These are phyloP conservation scores for Amaurobius ferox DNA, from an alignment of 2,888 invertebrate genomes.

Conservation along the genomic window DNA sequence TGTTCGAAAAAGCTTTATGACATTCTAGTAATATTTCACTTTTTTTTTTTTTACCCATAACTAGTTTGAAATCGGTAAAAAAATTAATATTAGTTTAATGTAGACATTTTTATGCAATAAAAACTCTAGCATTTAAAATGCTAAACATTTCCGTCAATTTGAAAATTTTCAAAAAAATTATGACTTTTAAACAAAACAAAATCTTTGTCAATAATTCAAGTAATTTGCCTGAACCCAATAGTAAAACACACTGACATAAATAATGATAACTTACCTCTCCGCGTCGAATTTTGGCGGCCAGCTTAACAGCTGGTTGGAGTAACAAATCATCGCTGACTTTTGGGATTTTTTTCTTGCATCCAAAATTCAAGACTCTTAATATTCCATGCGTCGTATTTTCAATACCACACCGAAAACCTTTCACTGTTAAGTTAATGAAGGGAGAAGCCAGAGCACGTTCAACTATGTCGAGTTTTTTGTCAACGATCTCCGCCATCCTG, in stretches of 20 bases:
- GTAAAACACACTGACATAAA: background rate
- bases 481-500: background rate
- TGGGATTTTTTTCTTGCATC: constrained; percentile 74
- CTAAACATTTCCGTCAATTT: no score
- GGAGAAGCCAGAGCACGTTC: background rate
- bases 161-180: no score
- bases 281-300: constrained; percentile 77
- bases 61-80: no score
- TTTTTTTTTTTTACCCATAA: no score
- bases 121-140: no score
- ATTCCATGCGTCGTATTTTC: constrained; percentile 58
- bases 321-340: constrained; percentile 76
- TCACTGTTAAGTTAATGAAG: constrained; percentile 15
- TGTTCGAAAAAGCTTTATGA: no score
- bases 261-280: constrained; percentile 76
- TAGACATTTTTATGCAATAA: no score
- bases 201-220: no score
- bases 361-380: constrained; percentile 39
- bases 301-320: constrained; percentile 76
- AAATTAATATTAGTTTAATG: no score
- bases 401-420: constrained; percentile 25
- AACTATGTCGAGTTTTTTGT: background rate
- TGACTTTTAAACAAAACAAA: no score
- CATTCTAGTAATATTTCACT: no score
- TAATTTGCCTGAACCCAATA: no score